Base-by-base conservation (phyloP, 1,140 invertebrate genomes). In the Dinoponera quadriceps region DNA sequence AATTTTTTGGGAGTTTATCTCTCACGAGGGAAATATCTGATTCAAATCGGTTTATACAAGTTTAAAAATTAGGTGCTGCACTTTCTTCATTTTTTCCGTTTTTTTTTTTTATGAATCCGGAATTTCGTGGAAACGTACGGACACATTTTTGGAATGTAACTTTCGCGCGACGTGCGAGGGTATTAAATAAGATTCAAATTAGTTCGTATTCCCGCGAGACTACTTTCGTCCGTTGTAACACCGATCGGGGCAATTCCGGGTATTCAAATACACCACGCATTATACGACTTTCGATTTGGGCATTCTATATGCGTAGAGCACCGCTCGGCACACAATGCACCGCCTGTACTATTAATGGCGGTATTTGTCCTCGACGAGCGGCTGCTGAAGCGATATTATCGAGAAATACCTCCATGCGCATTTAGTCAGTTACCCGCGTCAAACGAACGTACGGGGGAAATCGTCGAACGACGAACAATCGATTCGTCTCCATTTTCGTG, bases 351-450 rank as follows among this genome's bases (percentile, higher is more conserved):
- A 71, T 80, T 80, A 80, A 80, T 65, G n/a, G 7, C n/a, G 60
- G 54, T 80, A 80, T 80, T 80, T 80, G 65, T 71, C 33, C 65
- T 57, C 22, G 65, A 59, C 75, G 69, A 80, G 69, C 69, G 75
- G 51, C 25, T n/a, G 16, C 33, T 18, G 65, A 29, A 69, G 66
- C 51, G 75, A 80, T 80, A 80, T 71, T 71, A 71, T 80, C 65
- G 65, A 59, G 75, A 65, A 48, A 71, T 48, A 69, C 16, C 74
- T 33, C 27, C n/a, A 13, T 51, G 4, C 20, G 49, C 25, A 44
- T 71, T 80, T 80, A 71, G 27, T 69, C 65, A 80, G 69, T 57
- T 57, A 80, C 33, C 59, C 44, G n/a, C n/a, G n/a, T 48, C 65
- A 48, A 48, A 59, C n/a, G n/a, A 14, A 57, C 54, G 18, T 69